Percentiles rank a stretch among this genome's conserved stretches.
Conservation (phyloP, 1,140 invertebrate genomes). For the Drosophila melanogaster region DNA sequence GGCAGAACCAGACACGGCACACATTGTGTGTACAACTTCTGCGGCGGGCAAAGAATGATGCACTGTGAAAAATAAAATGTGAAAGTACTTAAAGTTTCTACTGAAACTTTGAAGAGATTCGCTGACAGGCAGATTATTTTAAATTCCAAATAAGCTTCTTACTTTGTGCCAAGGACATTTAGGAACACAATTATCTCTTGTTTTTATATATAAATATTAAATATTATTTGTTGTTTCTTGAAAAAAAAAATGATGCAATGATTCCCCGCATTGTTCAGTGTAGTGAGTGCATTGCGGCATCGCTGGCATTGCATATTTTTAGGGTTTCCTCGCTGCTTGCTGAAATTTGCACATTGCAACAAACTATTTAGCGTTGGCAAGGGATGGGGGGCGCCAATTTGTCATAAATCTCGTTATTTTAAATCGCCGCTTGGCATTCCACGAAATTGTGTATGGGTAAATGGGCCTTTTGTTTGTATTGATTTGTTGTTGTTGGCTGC, state of each 20-base stretch:
- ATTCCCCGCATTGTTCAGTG: slow-evolving; percentile 4
- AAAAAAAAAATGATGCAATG: too few relatives aligned
- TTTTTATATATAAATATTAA: too few relatives aligned
- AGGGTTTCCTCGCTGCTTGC: slow-evolving; percentile 50
- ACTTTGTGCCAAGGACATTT: too few relatives aligned
- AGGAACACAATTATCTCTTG: too few relatives aligned
- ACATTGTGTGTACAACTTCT: slow-evolving; percentile 12
- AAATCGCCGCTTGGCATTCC: slow-evolving; percentile 62
- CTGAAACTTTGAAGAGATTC: too few relatives aligned
- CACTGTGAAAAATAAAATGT: neutral
- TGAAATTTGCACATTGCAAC: slow-evolving; percentile 41
- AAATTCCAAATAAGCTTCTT: too few relatives aligned
- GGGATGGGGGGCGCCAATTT: slow-evolving; percentile 61
- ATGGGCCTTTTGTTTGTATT: slow-evolving; percentile 30
- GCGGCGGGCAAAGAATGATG: neutral
- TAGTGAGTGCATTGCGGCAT: slow-evolving; percentile 8
- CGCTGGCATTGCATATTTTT: slow-evolving; percentile 64
- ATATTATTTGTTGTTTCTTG: too few relatives aligned
- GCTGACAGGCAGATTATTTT: too few relatives aligned
- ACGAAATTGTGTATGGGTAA: slow-evolving; percentile 1
- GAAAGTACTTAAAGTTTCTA: neutral
- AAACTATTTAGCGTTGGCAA: slow-evolving; percentile 65
- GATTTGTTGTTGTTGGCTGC: slow-evolving; percentile 59
- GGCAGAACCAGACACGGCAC: slow-evolving; percentile 38
- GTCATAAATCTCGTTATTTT: slow-evolving; percentile 83